Base-by-base conservation (phyloP, 2,113 vertebrate species). In the Alexandromys fortis region DNA sequence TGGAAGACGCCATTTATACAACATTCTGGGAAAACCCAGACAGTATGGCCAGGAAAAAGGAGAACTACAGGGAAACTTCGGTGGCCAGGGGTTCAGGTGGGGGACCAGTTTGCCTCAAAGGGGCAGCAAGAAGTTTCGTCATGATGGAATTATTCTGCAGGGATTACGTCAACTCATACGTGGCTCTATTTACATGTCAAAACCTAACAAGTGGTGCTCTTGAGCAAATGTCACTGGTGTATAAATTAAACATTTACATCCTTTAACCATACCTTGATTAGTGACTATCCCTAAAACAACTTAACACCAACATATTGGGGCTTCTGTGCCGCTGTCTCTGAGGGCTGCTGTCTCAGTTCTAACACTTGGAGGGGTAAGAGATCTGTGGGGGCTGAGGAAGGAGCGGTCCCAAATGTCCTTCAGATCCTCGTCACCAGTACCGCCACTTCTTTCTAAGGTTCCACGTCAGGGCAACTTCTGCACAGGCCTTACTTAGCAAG, bases 261-360 rank as follows among this genome's bases (percentile, higher is more conserved):
- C 22, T 83, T 75, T 89, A 78, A 82, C 30, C 61, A 86, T 17
- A 38, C 70, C 78, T 52, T 28, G 76, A 47, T 72, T 67, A 75
- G 70, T 75, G 82, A 87, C 76, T 76, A 94, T 13, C 68, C 70
- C 58, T 91, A 81, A 82, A 77, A 82, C 33, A 33, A 86, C 88
- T 65, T 75, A 86, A 88, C 82, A 91, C 78, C 65, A 49, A 92
- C 42, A 55, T 55, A 61, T 26, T 58, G 58, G 26, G 77, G n/a
- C 68, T 94, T 94, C 88, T 45, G 38, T 24, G 68, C 45, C 0
- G 33, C 63, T 35, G 24, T 30, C 47, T 81, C 33, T 28, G 22
- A 42, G 65, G 21, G 3, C 28, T 78, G 76, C 2, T 45, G 21
- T 49, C 76, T 68, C 67, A 10, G 49, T 76, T 58, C 42, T 30